Conservation (phyloP, 2,113 vertebrate genomes). For the Nothobranchius furzeri region DNA sequence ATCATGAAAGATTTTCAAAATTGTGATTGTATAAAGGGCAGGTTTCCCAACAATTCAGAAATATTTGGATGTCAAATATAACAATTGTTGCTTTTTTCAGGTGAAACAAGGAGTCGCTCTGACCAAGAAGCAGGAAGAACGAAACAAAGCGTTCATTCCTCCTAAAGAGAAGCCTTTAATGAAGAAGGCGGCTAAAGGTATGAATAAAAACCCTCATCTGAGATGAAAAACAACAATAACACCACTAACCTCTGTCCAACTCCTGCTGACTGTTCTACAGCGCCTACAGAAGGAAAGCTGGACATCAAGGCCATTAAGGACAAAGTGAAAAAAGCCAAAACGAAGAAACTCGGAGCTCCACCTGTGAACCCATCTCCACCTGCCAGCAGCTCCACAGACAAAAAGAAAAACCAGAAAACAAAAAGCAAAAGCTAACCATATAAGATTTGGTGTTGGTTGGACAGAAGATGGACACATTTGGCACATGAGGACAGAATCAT, state of each 20-base stretch:
- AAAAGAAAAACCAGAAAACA: slow-evolving; percentile 81
- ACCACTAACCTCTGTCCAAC: not conserved
- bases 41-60: too few species aligned
- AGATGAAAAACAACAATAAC: not conserved
- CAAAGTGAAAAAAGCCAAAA: slow-evolving; percentile 93
- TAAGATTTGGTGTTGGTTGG: not conserved
- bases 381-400: slow-evolving; percentile 73
- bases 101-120: slow-evolving; percentile 89
- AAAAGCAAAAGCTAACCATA: slow-evolving; percentile 50
- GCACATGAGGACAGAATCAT: not conserved
- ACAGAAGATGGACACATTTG: slow-evolving; percentile 10
- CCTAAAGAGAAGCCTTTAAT: slow-evolving; percentile 89
- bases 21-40: too few species aligned
- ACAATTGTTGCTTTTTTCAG: slow-evolving; percentile 62
- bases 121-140: slow-evolving; percentile 88
- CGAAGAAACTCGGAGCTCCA: slow-evolving; percentile 93
- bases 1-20: too few species aligned
- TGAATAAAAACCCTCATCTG: not conserved
- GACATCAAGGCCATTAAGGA: slow-evolving; percentile 92
- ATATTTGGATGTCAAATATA: too few species aligned
- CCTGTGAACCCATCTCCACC: slow-evolving; percentile 78
- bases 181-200: slow-evolving; percentile 87
- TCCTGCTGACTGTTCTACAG: slow-evolving; percentile 63
- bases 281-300: slow-evolving; percentile 84
- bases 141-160: slow-evolving; percentile 95